These are phyloP conservation scores for Argentina silus DNA, from an alignment of 2,797 vertebrate genomes.

Conservation along the genomic window DNA sequence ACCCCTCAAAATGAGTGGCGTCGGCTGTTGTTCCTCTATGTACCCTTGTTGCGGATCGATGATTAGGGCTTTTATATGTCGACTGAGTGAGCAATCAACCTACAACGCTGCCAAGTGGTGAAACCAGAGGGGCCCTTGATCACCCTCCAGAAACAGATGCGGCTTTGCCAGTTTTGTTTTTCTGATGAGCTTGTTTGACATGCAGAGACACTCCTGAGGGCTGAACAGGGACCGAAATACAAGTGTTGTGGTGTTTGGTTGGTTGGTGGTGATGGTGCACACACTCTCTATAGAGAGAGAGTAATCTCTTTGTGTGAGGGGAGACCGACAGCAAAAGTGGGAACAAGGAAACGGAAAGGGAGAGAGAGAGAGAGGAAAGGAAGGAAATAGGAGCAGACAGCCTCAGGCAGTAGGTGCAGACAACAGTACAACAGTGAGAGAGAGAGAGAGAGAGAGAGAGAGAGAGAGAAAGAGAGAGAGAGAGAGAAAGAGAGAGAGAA, in stretches of 20 bases:
- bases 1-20: not conserved
- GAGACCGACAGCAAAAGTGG: not conserved
- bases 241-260: constrained; percentile 61
- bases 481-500: constrained; percentile 34
- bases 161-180: constrained; percentile 32
- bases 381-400: constrained; percentile 44
- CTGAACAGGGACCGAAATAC: constrained; percentile 54
- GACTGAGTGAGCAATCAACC: constrained; percentile 48
- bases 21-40: constrained; percentile 19
- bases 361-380: constrained; percentile 21
- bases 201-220: constrained; percentile 53
- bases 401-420: constrained; percentile 46
- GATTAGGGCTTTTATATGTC: constrained; percentile 37
- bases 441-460: not conserved
- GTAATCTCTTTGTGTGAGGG: constrained; percentile 58
- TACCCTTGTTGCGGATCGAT: constrained; percentile 40
- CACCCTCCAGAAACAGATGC: constrained; percentile 52
- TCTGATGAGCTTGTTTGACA: constrained; percentile 61
- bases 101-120: constrained; percentile 38
- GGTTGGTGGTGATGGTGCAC: constrained; percentile 56
- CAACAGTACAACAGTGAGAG: not conserved
- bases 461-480: constrained; percentile 38
- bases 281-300: constrained; percentile 52
- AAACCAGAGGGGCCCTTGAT: constrained; percentile 49
- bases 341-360: constrained; percentile 15